These are phyloP conservation scores for Agrotis exclamationis DNA, from an alignment of 2,888 invertebrate species.

Conservation along the genomic window DNA sequence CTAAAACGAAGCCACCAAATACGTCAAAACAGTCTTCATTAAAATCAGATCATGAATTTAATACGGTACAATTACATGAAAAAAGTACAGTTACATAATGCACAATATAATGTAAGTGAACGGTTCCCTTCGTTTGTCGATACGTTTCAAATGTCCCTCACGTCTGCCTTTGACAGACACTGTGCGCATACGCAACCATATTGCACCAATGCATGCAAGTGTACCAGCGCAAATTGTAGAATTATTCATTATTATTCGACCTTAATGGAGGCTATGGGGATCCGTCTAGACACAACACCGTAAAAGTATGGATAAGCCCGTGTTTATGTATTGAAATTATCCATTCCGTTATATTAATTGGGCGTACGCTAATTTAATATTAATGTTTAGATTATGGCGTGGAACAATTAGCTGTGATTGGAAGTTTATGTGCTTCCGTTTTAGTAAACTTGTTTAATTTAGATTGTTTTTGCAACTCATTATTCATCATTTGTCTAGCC, in stretches of 20 bases:
- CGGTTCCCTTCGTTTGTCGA: slow-evolving; percentile 68
- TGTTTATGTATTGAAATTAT: slow-evolving; percentile 61
- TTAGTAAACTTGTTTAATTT: slow-evolving; percentile 31
- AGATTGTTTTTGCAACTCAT: slow-evolving; percentile 23
- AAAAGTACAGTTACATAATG: slow-evolving; percentile 75
- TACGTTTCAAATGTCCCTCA: slow-evolving; percentile 73
- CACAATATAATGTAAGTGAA: slow-evolving; percentile 68
- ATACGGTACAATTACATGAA: slow-evolving; percentile 62
- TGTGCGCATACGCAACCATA: slow-evolving; percentile 74
- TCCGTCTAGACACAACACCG: slow-evolving; percentile 68
- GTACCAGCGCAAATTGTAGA: slow-evolving; percentile 75
- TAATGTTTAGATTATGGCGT: slow-evolving; percentile 46
- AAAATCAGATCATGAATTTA: slow-evolving; percentile 55
- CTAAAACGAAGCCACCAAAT: slow-evolving; percentile 4
- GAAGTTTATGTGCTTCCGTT: slow-evolving; percentile 57
- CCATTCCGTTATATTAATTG: slow-evolving; percentile 61
- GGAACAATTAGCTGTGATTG: slow-evolving; percentile 51
- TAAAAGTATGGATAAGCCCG: slow-evolving; percentile 68
- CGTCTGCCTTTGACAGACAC: slow-evolving; percentile 68
- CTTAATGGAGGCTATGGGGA: slow-evolving; percentile 66
- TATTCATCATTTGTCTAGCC: background rate
- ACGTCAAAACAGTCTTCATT: slow-evolving; percentile 37
- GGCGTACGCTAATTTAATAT: slow-evolving; percentile 57
- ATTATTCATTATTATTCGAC: slow-evolving; percentile 78
- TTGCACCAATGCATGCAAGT: slow-evolving; percentile 77